Percentiles rank a stretch among this genome's conserved stretches.
Evolutionary conservation across 2,797 vertebrate genomes (phyloP).

Genomic region (Nasua narica): DNA sequence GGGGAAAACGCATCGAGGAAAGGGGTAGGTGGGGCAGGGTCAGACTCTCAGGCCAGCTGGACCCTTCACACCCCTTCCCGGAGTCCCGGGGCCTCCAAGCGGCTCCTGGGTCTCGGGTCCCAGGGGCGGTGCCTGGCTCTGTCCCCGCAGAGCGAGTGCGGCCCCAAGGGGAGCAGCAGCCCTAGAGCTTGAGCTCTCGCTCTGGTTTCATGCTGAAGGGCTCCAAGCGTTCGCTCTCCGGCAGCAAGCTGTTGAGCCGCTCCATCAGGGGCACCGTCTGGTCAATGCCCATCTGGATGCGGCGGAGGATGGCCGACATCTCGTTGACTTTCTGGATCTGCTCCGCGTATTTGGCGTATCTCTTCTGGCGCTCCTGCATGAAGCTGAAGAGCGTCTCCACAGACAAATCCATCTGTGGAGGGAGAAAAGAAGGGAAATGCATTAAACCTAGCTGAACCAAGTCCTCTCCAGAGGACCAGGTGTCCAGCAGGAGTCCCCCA

Average conservation of each 20-base stretch:
- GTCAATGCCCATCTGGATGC: constrained; percentile 99
- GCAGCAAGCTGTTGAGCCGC: constrained; percentile 95
- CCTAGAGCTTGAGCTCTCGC: constrained; percentile 82
- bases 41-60: background rate
- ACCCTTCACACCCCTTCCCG: background rate
- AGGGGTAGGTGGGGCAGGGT: background rate
- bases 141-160: fast-evolving
- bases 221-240: constrained; percentile 94
- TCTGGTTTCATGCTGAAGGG: constrained; percentile 95
- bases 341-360: constrained; percentile 97
- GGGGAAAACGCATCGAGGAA: fast-evolving
- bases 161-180: fast-evolving
- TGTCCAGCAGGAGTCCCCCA: background rate
- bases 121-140: fast-evolving
- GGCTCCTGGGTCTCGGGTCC: fast-evolving
- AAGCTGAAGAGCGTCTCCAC: constrained; percentile 96
- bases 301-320: constrained; percentile 98
- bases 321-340: constrained; percentile 99
- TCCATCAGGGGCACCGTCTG: constrained; percentile 98
- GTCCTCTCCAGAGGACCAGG: background rate
- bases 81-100: background rate
- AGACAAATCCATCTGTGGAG: constrained; percentile 93
- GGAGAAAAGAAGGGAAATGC: background rate
- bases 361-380: constrained; percentile 99
- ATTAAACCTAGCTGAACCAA: background rate